Evolutionary conservation across 2,888 invertebrate species (phyloP).

Genomic region (Lathronympha strigana): DNA sequence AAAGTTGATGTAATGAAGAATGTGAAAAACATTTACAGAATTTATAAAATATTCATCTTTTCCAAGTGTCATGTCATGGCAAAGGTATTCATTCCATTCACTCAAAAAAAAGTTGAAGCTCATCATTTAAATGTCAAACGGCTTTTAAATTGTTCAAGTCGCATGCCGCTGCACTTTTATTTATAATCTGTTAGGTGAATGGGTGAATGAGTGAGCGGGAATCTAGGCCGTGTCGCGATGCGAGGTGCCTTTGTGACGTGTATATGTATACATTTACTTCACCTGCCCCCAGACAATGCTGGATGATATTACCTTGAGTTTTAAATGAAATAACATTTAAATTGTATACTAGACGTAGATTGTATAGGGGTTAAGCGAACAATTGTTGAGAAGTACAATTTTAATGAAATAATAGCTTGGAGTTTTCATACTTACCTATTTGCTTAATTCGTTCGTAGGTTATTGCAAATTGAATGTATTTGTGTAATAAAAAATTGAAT

Average conservation of each 20-base stretch:
- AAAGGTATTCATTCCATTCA: conserved; percentile 2
- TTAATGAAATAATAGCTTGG: no score
- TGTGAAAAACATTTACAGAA: background rate
- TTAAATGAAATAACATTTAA: background rate
- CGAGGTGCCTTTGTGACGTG: conserved; percentile 17
- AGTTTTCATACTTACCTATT: no score
- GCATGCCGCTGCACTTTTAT: conserved; percentile 35
- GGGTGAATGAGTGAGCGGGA: conserved; percentile 29
- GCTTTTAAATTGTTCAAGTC: conserved; percentile 23
- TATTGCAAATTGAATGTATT: no score
- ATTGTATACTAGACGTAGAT: background rate
- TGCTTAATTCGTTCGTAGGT: no score
- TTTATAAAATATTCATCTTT: background rate
- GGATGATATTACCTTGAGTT: conserved; percentile 6
- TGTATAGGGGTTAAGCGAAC: no score
- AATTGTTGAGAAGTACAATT: background rate
- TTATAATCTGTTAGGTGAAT: conserved; percentile 40
- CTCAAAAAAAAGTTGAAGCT: background rate
- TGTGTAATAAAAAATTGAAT: no score
- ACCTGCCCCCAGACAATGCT: conserved; percentile 1
- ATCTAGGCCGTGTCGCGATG: conserved; percentile 36
- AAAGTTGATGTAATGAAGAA: background rate
- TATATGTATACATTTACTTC: conserved; percentile 22
- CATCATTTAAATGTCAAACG: conserved; percentile 14
- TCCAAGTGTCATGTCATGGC: background rate